Evolutionary conservation across 2,888 invertebrate genomes (phyloP).

Genomic region (Leptopilina syphax): DNA sequence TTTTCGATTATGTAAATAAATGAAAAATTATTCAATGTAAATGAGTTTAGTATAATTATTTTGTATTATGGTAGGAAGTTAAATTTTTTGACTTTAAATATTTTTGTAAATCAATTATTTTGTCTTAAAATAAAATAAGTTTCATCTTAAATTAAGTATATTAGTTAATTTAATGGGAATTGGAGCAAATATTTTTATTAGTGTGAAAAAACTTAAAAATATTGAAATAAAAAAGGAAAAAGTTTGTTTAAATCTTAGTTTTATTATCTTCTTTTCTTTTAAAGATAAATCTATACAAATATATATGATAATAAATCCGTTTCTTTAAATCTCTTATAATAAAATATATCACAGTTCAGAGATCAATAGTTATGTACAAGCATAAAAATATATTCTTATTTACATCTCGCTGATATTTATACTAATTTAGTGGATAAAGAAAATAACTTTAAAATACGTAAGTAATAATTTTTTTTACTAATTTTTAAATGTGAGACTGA

Average conservation of each 20-base stretch:
- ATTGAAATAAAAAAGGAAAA: neutral
- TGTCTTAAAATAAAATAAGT: too few species aligned
- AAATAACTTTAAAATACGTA: too few species aligned
- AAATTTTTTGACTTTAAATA: too few species aligned
- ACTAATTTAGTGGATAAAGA: too few species aligned
- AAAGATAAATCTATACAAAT: slow-evolving; percentile 48
- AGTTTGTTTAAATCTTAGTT: slow-evolving; percentile 43
- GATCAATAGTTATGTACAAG: slow-evolving; percentile 69
- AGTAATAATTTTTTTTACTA: too few species aligned
- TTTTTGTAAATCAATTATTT: too few species aligned
- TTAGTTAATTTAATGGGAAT: too few species aligned
- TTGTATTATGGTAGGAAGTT: too few species aligned
- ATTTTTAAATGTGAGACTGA: neutral
- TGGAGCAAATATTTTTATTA: too few species aligned
- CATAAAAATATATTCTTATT: slow-evolving; percentile 57
- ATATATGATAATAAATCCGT: slow-evolving; percentile 67
- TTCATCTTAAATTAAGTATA: too few species aligned
- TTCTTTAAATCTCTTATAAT: slow-evolving; percentile 72
- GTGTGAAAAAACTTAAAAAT: neutral
- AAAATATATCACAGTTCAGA: slow-evolving; percentile 77
- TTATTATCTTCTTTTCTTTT: slow-evolving; percentile 41
- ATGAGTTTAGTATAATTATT: too few species aligned
- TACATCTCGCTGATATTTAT: slow-evolving; percentile 53
- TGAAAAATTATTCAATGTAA: slow-evolving; percentile 31
- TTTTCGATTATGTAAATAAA: slow-evolving; percentile 37